These are phyloP conservation scores for Pyrrhura leucotis DNA, from an alignment of 2,797 vertebrate genomes.

Conservation along the genomic window DNA sequence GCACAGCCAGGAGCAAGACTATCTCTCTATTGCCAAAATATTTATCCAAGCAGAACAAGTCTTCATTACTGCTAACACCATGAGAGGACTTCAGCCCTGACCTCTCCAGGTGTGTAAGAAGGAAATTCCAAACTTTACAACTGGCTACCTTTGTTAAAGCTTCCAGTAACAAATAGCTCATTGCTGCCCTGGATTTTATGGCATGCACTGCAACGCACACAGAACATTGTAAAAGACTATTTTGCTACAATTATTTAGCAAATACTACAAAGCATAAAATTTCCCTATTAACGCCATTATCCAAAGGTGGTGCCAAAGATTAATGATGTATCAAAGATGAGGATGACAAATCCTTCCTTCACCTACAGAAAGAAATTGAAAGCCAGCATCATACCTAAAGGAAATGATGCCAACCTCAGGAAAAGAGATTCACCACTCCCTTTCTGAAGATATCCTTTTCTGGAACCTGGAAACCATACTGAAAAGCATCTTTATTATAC, in stretches of 20 bases:
- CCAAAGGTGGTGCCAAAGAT: background rate
- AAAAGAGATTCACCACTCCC: background rate
- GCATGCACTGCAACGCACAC: background rate
- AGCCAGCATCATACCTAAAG: background rate
- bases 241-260: background rate
- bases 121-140: conserved; percentile 14
- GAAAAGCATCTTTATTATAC: background rate
- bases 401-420: background rate
- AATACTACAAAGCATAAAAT: rapidly evolving
- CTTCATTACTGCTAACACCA: background rate
- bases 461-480: background rate
- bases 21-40: background rate
- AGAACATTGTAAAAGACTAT: background rate
- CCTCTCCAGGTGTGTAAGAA: background rate
- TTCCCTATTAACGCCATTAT: background rate
- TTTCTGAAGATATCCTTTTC: background rate
- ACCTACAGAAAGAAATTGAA: background rate
- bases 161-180: background rate
- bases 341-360: background rate
- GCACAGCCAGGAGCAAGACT: background rate
- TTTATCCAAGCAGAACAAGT: background rate
- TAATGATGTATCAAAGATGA: background rate
- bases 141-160: background rate
- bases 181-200: background rate
- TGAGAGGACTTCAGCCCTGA: background rate